Percentiles rank a stretch among this genome's conserved stretches.
phyloP scores from a whole-genome alignment of 2,888 invertebrate genomes.

The Busseola fusca region DNA sequence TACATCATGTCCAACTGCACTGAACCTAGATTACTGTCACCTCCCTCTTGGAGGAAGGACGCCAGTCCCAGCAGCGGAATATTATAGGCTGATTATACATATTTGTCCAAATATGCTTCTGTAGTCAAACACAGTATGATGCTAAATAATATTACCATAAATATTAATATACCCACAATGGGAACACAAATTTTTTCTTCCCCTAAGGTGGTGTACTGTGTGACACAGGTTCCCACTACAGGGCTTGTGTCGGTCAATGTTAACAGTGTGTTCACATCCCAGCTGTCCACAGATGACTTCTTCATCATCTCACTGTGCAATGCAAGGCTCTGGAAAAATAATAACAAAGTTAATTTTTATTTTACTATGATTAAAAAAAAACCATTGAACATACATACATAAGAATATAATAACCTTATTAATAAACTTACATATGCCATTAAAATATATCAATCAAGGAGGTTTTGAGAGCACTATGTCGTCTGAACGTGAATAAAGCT shows the following conservation, averaged over 20 bases:
- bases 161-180: slow-evolving; percentile 72
- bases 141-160: neutral
- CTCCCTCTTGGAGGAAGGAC: too few species aligned
- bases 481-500: too few species aligned
- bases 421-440: too few species aligned
- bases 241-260: slow-evolving; percentile 82
- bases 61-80: neutral
- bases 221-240: slow-evolving; percentile 74
- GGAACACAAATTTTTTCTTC: slow-evolving; percentile 84
- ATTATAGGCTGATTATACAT: neutral
- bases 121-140: neutral
- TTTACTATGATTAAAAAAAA: neutral
- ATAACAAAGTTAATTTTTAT: neutral
- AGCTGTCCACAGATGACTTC: slow-evolving; percentile 81
- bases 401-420: too few species aligned
- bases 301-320: slow-evolving; percentile 86
- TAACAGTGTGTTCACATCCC: slow-evolving; percentile 82
- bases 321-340: slow-evolving; percentile 78
- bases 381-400: too few species aligned
- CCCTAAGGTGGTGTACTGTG: slow-evolving; percentile 76
- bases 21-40: too few species aligned
- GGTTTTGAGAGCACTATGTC: too few species aligned
- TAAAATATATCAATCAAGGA: too few species aligned
- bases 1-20: neutral
- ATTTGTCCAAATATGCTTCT: neutral